phyloP scores from a whole-genome alignment of 2,888 invertebrate genomes.

The Ferdinandea cuprea region DNA sequence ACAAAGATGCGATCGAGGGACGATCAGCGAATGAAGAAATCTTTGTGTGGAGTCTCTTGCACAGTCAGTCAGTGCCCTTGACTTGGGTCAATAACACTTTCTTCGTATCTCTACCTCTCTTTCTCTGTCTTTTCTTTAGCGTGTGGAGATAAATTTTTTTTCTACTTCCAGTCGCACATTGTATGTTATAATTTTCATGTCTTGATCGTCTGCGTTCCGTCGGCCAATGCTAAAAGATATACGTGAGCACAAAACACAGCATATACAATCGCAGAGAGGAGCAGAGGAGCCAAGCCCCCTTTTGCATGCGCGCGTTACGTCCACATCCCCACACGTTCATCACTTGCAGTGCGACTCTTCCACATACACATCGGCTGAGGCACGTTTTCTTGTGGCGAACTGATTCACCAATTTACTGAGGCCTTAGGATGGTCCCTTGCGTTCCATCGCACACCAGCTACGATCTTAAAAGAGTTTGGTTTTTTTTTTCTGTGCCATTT shows the following conservation, averaged over 20 bases:
- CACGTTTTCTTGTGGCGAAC: conserved; percentile 27
- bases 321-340: conserved; percentile 9
- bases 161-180: conserved; percentile 48
- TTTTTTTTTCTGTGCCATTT: conserved; percentile 44
- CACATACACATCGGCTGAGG: conserved; percentile 44
- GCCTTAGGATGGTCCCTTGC: neutral
- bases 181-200: conserved; percentile 59
- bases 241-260: neutral
- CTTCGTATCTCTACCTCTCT: conserved; percentile 23
- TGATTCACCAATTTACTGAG: conserved; percentile 49
- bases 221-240: conserved; percentile 10
- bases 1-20: neutral
- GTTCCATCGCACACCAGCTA: conserved; percentile 25
- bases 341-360: conserved; percentile 23
- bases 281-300: conserved; percentile 60
- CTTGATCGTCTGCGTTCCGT: conserved; percentile 46
- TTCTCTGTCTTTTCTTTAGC: neutral
- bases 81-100: conserved; percentile 81
- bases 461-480: conserved; percentile 22
- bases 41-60: conserved; percentile 37
- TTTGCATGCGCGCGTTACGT: conserved; percentile 34
- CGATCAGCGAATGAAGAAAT: conserved; percentile 7
- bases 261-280: conserved; percentile 7
- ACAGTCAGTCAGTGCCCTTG: conserved; percentile 81
- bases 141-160: conserved; percentile 32